Conservation (phyloP, 2,888 invertebrate genomes). For the Thecocarcelia acutangulata region DNA sequence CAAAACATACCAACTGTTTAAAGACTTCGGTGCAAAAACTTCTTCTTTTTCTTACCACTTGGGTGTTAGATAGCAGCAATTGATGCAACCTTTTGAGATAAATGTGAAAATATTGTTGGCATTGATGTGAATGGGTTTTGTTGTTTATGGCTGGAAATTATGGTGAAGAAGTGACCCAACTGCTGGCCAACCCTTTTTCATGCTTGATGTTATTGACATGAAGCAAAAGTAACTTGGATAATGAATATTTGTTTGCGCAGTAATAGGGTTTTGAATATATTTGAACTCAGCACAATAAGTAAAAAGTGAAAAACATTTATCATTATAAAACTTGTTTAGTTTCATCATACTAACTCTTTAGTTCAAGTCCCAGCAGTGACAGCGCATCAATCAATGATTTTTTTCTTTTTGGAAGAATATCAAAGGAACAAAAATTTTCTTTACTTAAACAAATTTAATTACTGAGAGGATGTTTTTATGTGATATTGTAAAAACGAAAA, state of each 20-base stretch:
- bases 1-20: conserved; percentile 1
- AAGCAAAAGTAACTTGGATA: conserved; percentile 1
- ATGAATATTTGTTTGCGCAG: conserved; percentile 16
- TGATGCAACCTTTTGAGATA: conserved; percentile 37
- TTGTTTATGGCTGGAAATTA: conserved; percentile 38
- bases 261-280: conserved; percentile 13
- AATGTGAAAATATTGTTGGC: conserved; percentile 4
- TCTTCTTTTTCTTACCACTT: neutral
- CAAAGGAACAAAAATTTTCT: too few species aligned
- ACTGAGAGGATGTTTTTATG: too few species aligned
- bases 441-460: too few species aligned
- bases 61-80: conserved; percentile 3
- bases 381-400: conserved; percentile 53
- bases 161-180: conserved; percentile 4
- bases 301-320: conserved; percentile 31
- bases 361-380: conserved; percentile 49
- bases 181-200: conserved; percentile 12
- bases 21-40: conserved; percentile 21
- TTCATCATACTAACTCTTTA: conserved; percentile 32
- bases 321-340: conserved; percentile 23
- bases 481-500: too few species aligned
- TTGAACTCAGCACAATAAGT: neutral
- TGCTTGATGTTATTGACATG: conserved; percentile 4
- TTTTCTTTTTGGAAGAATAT: neutral
- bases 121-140: neutral